phyloP scores from a whole-genome alignment of 2,113 vertebrate genomes.

The Psettodes erumei region DNA sequence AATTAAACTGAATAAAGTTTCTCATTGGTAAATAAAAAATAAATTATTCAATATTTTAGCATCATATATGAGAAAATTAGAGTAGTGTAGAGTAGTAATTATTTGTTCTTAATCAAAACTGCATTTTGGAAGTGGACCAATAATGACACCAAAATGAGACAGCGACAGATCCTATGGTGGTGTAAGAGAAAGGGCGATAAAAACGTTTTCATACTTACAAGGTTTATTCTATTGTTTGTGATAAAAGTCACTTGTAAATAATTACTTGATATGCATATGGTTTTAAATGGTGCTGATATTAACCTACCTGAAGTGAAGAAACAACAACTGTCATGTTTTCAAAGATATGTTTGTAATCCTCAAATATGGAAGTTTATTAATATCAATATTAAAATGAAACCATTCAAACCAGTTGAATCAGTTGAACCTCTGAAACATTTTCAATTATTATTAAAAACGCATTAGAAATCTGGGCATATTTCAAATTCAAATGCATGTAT shows the following conservation, averaged over 20 bases:
- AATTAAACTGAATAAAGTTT: neutral
- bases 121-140: neutral
- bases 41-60: conserved; percentile 8
- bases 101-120: neutral
- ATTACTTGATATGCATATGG: conserved; percentile 30
- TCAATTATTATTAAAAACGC: too few species aligned
- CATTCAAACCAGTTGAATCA: too few species aligned
- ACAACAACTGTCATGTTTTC: too few species aligned
- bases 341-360: too few species aligned
- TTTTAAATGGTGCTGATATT: conserved; percentile 36
- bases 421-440: too few species aligned
- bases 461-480: too few species aligned
- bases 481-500: too few species aligned
- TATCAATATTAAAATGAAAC: too few species aligned
- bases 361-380: too few species aligned
- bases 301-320: conserved; percentile 3
- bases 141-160: neutral
- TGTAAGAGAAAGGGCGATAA: neutral
- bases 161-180: neutral
- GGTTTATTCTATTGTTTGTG: conserved; percentile 34
- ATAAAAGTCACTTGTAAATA: conserved; percentile 68
- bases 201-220: conserved; percentile 9
- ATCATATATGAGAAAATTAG: neutral
- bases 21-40: neutral
- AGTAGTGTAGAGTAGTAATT: too few species aligned